A percentile compares a stretch with the other conserved stretches of the same genome.
These are phyloP conservation scores for Euproctis similis DNA, from an alignment of 2,888 invertebrate genomes.

Conservation along the genomic window DNA sequence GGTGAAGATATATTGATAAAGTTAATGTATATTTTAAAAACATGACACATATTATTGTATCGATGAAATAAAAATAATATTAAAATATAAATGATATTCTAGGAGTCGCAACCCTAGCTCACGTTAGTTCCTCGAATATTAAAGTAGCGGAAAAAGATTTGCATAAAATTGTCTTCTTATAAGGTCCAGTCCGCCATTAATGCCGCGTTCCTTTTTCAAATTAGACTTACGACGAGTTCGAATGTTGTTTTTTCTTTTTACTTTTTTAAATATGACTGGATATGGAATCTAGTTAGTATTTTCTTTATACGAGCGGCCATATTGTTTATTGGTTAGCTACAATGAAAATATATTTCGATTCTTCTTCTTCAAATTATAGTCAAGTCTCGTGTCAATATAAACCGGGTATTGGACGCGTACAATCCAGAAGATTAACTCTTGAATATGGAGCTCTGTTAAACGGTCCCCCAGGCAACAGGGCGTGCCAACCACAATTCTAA, in stretches of 20 bases:
- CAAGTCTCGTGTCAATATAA: slow-evolving; percentile 4
- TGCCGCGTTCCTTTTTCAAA: slow-evolving; percentile 27
- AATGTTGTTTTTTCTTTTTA: too few relatives aligned
- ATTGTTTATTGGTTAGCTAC: too few relatives aligned
- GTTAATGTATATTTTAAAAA: too few relatives aligned
- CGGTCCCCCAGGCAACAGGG: slow-evolving; percentile 29
- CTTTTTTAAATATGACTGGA: not conserved
- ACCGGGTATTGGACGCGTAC: slow-evolving; percentile 9
- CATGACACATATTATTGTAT: too few relatives aligned
- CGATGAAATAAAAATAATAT: too few relatives aligned
- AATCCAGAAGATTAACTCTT: slow-evolving; percentile 21
- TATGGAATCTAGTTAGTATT: not conserved
- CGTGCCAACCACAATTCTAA: slow-evolving; percentile 38
- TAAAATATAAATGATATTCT: too few relatives aligned
- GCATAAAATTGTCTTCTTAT: slow-evolving; percentile 69
- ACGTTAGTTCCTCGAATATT: slow-evolving; percentile 56
- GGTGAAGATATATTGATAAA: too few relatives aligned
- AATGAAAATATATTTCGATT: too few relatives aligned
- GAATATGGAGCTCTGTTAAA: slow-evolving; percentile 18
- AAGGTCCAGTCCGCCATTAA: slow-evolving; percentile 39
- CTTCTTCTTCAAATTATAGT: too few relatives aligned
- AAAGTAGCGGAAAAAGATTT: slow-evolving; percentile 69
- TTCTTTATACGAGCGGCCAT: not conserved
- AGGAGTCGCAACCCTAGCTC: slow-evolving; percentile 20
- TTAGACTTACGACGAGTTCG: too few relatives aligned